Evolutionary conservation across 2,888 invertebrate species (phyloP).

Genomic region (Acronicta leporina): DNA sequence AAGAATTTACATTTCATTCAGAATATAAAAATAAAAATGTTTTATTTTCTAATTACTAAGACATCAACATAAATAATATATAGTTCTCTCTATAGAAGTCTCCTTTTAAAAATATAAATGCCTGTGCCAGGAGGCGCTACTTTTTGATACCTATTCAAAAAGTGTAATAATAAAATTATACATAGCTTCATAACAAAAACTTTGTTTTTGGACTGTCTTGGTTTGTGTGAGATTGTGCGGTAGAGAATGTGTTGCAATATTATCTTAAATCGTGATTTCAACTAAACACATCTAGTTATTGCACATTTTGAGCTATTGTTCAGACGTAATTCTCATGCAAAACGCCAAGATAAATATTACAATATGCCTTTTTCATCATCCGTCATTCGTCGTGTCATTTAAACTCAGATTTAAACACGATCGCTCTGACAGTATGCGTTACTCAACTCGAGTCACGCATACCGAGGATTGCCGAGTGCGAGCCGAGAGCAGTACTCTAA

Average conservation of each 20-base stretch:
- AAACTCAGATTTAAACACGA: constrained; percentile 47
- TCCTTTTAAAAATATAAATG: no score
- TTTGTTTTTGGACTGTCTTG: no score
- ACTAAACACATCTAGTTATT: constrained; percentile 36
- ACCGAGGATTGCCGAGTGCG: constrained; percentile 65
- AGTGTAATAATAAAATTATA: no score
- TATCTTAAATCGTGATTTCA: constrained; percentile 30
- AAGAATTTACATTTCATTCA: no score
- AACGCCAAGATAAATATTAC: constrained; percentile 44
- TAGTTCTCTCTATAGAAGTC: no score
- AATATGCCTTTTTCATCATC: constrained; percentile 47
- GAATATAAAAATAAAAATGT: no score
- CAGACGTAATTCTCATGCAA: constrained; percentile 49
- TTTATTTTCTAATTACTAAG: no score
- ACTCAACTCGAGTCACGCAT: constrained; percentile 51
- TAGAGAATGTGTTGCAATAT: background rate
- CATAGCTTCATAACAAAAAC: no score
- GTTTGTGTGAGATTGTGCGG: no score
- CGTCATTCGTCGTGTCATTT: constrained; percentile 49
- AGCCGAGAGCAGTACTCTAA: background rate
- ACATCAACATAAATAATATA: no score
- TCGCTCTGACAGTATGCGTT: constrained; percentile 48
- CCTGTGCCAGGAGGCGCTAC: no score
- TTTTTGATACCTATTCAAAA: no score
- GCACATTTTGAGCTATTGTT: constrained; percentile 43